Conservation (phyloP, 2,113 vertebrate genomes). For the Dicrurus megarhynchus region DNA sequence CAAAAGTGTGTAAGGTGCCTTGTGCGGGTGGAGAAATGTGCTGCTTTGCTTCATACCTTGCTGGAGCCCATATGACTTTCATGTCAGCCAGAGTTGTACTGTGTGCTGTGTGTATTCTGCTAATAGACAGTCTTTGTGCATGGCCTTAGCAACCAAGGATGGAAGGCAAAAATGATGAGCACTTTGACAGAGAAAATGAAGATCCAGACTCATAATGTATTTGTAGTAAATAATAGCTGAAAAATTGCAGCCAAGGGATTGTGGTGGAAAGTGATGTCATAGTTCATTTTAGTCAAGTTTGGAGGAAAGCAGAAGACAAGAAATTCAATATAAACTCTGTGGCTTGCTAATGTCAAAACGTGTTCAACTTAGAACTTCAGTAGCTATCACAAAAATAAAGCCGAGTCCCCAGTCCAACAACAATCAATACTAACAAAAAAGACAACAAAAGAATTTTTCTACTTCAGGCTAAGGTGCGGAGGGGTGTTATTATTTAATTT, state of each 20-base stretch:
- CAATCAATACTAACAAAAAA: neutral
- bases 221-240: neutral
- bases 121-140: neutral
- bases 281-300: neutral
- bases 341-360: neutral
- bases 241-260: neutral
- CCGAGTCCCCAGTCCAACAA: neutral
- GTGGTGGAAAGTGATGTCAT: neutral
- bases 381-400: neutral
- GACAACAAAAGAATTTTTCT: fast-evolving
- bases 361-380: neutral
- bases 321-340: neutral
- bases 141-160: neutral
- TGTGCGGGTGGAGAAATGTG: neutral
- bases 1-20: neutral
- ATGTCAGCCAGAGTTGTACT: neutral
- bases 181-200: neutral
- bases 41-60: neutral
- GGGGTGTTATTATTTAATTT: fast-evolving
- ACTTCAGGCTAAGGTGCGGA: fast-evolving
- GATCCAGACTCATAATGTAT: fast-evolving
- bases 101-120: neutral
- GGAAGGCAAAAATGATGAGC: neutral
- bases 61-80: neutral
- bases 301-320: neutral